Conservation (phyloP, 2,888 invertebrate genomes). For the Heliconius ethilla region DNA sequence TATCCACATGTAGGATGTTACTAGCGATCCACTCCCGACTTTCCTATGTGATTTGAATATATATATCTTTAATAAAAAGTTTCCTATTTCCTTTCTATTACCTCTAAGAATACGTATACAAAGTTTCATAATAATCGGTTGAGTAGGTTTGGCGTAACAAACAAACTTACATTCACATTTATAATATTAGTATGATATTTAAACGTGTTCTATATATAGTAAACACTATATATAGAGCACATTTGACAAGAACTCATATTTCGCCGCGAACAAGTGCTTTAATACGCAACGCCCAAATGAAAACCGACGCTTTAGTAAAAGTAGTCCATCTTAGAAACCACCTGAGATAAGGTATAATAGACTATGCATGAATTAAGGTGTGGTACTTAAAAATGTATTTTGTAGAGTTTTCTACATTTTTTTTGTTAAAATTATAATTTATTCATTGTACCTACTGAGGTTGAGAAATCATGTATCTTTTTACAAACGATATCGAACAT, state of each 20-base stretch:
- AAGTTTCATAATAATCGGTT: too few relatives aligned
- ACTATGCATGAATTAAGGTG: conserved; percentile 20
- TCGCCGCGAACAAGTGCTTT: conserved; percentile 31
- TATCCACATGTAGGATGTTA: too few relatives aligned
- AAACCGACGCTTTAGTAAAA: conserved; percentile 35
- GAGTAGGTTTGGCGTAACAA: too few relatives aligned
- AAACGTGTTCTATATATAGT: neutral
- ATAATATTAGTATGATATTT: neutral
- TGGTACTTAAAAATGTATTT: conserved; percentile 22
- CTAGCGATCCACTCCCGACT: too few relatives aligned
- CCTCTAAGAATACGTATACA: too few relatives aligned
- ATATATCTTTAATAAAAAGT: too few relatives aligned
- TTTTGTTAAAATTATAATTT: neutral
- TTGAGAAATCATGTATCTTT: too few relatives aligned
- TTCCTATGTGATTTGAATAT: too few relatives aligned
- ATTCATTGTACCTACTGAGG: too few relatives aligned
- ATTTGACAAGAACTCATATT: conserved; percentile 24
- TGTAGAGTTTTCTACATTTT: neutral
- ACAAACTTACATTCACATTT: too few relatives aligned
- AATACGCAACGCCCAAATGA: conserved; percentile 34
- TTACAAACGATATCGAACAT: neutral
- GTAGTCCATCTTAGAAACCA: conserved; percentile 31
- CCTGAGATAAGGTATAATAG: conserved; percentile 24
- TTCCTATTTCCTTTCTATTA: too few relatives aligned
- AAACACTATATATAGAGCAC: conserved; percentile 3